Percentiles rank a stretch among this genome's conserved stretches.
phyloP scores from a whole-genome alignment of 2,888 invertebrate genomes.

The Lamellibrachia columna region DNA sequence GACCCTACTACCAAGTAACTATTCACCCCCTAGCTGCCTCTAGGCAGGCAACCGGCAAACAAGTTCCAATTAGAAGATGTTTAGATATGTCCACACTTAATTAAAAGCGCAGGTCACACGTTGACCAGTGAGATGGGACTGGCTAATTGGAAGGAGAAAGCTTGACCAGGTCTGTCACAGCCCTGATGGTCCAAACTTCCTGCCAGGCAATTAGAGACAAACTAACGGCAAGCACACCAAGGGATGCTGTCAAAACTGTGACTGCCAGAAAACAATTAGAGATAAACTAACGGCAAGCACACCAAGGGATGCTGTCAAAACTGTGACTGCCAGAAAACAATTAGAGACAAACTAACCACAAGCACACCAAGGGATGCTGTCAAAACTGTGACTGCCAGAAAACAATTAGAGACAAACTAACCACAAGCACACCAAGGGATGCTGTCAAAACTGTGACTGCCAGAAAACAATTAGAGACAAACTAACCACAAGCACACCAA shows the following conservation, averaged over 20 bases:
- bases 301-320: background rate
- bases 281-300: too few relatives aligned
- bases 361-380: too few relatives aligned
- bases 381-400: too few relatives aligned
- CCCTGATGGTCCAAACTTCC: background rate
- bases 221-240: background rate
- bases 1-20: background rate
- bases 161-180: background rate
- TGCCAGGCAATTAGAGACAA: background rate
- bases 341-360: too few relatives aligned
- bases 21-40: background rate
- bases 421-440: too few relatives aligned
- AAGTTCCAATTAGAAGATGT: constrained; percentile 10
- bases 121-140: background rate
- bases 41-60: background rate
- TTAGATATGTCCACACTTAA: constrained; percentile 16
- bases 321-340: too few relatives aligned
- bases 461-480: too few relatives aligned
- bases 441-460: too few relatives aligned
- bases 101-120: background rate
- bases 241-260: background rate
- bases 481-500: too few relatives aligned
- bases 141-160: background rate
- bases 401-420: too few relatives aligned
- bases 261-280: too few relatives aligned